Conservation (phyloP, 2,113 vertebrate species). For the Oreochromis tanganicae region DNA sequence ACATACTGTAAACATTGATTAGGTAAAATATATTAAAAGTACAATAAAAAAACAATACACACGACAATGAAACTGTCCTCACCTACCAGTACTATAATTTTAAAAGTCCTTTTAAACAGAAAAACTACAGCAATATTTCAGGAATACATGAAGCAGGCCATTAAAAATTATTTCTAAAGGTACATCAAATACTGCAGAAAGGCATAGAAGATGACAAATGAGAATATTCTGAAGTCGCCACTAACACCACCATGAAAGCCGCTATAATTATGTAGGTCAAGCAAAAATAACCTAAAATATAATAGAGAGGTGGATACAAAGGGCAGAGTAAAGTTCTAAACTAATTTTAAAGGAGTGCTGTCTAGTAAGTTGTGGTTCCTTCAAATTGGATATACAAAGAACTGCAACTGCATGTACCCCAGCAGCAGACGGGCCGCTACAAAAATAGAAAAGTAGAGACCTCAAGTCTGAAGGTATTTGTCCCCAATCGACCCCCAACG, state of each 20-base stretch:
- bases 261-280: not conserved
- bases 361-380: not conserved
- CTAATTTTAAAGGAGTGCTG: not conserved
- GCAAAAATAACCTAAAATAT: not conserved
- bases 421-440: not conserved
- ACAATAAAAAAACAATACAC: not conserved
- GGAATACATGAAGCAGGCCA: not conserved
- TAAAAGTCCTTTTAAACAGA: not conserved
- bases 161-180: not conserved
- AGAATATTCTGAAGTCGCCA: not conserved
- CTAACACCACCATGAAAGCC: not conserved
- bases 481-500: not conserved
- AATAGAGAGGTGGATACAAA: not conserved
- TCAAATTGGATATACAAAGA: not conserved
- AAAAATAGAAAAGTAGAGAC: not conserved
- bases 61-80: not conserved
- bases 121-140: not conserved
- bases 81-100: not conserved
- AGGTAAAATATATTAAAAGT: not conserved
- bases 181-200: not conserved
- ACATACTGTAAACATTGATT: not conserved
- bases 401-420: not conserved
- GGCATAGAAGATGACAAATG: too few species aligned
- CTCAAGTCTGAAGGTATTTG: not conserved
- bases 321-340: not conserved